Conservation (phyloP, 2,113 vertebrate species). For the Epinephelus cyanopodus region DNA sequence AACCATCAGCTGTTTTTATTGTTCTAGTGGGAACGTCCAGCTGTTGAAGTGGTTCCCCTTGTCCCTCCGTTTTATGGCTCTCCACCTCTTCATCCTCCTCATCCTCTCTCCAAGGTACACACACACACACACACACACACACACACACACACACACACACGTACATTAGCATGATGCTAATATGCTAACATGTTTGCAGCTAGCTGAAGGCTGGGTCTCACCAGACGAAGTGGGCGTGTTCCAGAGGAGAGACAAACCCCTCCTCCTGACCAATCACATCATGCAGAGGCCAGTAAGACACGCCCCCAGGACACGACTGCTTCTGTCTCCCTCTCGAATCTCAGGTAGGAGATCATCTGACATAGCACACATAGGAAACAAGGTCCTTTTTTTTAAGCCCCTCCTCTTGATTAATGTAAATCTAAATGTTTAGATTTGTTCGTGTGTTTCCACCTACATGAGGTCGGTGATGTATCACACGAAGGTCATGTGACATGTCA, state of each 20-base stretch:
- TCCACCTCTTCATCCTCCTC: constrained; percentile 36
- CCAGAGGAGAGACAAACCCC: constrained; percentile 28
- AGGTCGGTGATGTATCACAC: no score
- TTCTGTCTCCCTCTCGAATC: not conserved
- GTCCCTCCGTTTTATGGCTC: constrained; percentile 17
- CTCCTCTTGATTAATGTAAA: not conserved
- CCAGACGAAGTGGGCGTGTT: constrained; percentile 50
- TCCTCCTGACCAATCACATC: constrained; percentile 38
- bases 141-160: not conserved
- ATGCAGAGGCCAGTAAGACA: constrained; percentile 19
- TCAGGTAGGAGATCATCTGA: constrained; percentile 33
- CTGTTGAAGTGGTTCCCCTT: constrained; percentile 47
- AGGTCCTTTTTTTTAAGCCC: not conserved
- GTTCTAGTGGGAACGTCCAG: constrained; percentile 61
- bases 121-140: not conserved
- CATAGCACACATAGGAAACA: not conserved
- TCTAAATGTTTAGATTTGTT: not conserved
- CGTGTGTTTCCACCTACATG: not conserved
- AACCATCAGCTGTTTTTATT: not conserved
- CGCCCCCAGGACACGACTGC: not conserved
- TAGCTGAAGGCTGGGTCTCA: constrained; percentile 34
- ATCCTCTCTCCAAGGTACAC: constrained; percentile 34
- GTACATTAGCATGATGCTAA: not conserved
- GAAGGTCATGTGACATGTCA: no score
- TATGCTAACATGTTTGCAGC: constrained; percentile 25